Evolutionary conservation across 2,797 vertebrate genomes (phyloP).

Genomic region (Microtus agrestis): DNA sequence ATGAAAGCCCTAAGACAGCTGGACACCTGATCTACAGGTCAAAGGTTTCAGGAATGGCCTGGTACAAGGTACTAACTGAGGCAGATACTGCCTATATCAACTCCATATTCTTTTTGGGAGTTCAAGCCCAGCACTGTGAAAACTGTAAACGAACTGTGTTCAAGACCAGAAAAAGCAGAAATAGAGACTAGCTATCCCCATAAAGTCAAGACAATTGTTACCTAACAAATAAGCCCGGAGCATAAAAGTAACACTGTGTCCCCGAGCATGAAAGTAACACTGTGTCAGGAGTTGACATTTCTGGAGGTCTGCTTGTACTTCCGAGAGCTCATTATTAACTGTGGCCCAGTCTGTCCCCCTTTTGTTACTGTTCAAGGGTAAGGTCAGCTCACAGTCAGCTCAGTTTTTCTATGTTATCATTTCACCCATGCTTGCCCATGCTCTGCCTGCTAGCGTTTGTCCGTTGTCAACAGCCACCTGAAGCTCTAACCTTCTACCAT

Average conservation of each 20-base stretch:
- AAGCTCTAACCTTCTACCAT: not conserved
- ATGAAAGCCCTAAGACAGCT: not conserved
- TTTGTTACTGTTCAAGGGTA: not conserved
- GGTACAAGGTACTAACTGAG: not conserved
- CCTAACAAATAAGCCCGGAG: not conserved
- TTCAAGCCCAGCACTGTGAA: not conserved
- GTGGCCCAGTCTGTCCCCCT: not conserved
- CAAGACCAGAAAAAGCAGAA: constrained; percentile 48
- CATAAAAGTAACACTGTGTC: not conserved
- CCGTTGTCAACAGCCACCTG: not conserved
- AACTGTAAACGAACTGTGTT: not conserved
- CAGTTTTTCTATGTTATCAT: not conserved
- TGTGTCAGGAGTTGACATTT: not conserved
- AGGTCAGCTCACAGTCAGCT: not conserved
- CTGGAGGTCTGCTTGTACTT: not conserved
- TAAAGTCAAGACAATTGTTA: not conserved
- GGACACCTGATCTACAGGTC: constrained; percentile 9
- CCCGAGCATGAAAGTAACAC: not conserved
- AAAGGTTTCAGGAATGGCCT: not conserved
- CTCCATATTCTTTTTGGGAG: not conserved
- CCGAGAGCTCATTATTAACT: not conserved
- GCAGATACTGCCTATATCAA: not conserved
- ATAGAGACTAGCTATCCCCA: not conserved
- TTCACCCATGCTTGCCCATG: not conserved
- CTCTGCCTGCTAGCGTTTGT: not conserved